Percentiles rank a stretch among this genome's conserved stretches.
Conservation (phyloP, 2,888 invertebrate genomes). For the Monoplex corrugatus region DNA sequence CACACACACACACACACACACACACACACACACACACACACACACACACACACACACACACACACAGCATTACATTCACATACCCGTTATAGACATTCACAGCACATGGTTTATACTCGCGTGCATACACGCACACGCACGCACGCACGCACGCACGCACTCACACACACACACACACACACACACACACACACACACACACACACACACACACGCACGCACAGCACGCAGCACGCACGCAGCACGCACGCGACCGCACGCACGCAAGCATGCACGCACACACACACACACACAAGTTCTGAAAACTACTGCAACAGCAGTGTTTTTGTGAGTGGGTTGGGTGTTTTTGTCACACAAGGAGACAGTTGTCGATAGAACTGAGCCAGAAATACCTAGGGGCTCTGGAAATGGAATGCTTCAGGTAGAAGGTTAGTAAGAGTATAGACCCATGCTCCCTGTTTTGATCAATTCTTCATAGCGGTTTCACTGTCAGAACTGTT, state of each 20-base stretch:
- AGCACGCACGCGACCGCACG: too few relatives aligned
- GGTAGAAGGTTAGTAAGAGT: not conserved
- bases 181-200: conserved; percentile 18
- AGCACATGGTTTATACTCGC: not conserved
- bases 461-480: not conserved
- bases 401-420: not conserved
- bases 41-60: conserved; percentile 1
- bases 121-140: not conserved
- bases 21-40: not conserved
- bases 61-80: not conserved
- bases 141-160: conserved; percentile 36
- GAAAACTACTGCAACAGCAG: too few relatives aligned
- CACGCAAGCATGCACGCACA: too few relatives aligned
- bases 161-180: conserved; percentile 40
- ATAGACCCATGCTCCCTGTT: not conserved
- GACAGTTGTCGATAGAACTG: conserved; percentile 11
- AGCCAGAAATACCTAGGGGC: not conserved
- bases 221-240: too few relatives aligned
- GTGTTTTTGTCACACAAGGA: not conserved
- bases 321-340: not conserved
- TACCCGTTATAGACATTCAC: not conserved
- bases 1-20: conserved; percentile 6
- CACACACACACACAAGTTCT: too few relatives aligned
- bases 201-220: not conserved
- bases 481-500: not conserved